Evolutionary conservation across 37 sponge, comb jelly and placozoan species (phyloP).

Genomic region (Ephydatia muelleri): DNA sequence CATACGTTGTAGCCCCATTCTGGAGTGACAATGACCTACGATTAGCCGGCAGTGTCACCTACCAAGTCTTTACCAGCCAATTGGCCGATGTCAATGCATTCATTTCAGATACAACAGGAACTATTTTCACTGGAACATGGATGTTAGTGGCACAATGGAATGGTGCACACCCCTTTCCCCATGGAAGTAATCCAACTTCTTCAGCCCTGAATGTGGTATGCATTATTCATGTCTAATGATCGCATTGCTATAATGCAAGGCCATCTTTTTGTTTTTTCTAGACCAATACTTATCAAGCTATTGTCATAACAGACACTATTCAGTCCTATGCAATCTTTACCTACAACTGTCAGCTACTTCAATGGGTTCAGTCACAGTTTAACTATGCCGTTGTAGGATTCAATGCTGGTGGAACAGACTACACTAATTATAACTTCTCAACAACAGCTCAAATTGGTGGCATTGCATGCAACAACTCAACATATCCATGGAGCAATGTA

Average conservation of each 20-base stretch:
- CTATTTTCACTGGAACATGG: constrained; percentile 43
- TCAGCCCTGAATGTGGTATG: not conserved
- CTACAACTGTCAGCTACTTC: constrained; percentile 64
- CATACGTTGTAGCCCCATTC: constrained; percentile 68
- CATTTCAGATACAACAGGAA: not conserved
- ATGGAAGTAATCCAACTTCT: constrained; percentile 6
- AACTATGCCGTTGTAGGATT: constrained; percentile 35
- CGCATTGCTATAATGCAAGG: too few species aligned
- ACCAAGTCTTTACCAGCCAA: constrained; percentile 23
- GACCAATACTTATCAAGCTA: constrained; percentile 71
- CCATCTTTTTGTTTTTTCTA: not conserved
- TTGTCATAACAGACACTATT: constrained; percentile 63
- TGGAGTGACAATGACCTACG: constrained; percentile 69
- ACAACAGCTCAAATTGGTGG: not conserved
- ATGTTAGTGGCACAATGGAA: constrained; percentile 64
- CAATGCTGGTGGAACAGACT: constrained; percentile 27
- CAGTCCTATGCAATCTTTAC: constrained; percentile 64
- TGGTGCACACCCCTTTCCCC: constrained; percentile 46
- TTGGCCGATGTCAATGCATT: constrained; percentile 17
- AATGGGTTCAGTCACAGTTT: constrained; percentile 39
- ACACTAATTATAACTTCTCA: constrained; percentile 22
- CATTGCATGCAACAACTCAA: constrained; percentile 28
- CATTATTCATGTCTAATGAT: not conserved
- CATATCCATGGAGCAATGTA: constrained; percentile 31
- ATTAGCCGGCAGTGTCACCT: constrained; percentile 34